phyloP scores from a whole-genome alignment of 2,797 vertebrate genomes.

The Microctenopoma stevenorrisi region DNA sequence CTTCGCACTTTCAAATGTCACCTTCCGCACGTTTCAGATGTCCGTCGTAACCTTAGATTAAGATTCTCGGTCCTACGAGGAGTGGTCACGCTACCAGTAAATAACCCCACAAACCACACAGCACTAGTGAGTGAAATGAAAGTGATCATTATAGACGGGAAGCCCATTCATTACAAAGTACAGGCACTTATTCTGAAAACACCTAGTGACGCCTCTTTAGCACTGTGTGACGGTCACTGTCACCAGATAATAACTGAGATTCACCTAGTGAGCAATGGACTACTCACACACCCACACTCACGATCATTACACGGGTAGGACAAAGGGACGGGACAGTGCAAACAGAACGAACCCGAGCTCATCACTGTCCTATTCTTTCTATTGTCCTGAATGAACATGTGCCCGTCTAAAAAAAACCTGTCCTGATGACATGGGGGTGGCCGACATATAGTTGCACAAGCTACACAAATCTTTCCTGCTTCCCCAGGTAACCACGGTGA shows the following conservation, averaged over 20 bases:
- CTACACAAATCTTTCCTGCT: conserved; percentile 9
- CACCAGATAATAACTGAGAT: conserved; percentile 20
- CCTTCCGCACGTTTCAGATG: too few relatives aligned
- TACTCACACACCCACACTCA: not conserved
- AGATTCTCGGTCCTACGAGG: conserved; percentile 45
- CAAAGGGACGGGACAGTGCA: conserved; percentile 22
- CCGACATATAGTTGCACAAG: conserved; percentile 28
- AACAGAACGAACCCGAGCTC: conserved; percentile 31
- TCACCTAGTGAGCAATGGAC: conserved; percentile 15
- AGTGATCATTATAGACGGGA: conserved; percentile 15
- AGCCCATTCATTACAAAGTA: conserved; percentile 30
- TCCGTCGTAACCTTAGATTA: not conserved
- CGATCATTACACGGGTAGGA: not conserved
- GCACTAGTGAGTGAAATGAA: not conserved
- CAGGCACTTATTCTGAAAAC: conserved; percentile 28
- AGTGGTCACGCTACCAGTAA: conserved; percentile 43
- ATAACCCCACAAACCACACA: conserved; percentile 22
- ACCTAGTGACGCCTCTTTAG: conserved; percentile 18
- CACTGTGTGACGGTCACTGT: not conserved
- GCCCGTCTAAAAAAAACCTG: not conserved
- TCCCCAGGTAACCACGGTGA: conserved; percentile 36
- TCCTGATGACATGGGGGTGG: not conserved
- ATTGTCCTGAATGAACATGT: conserved; percentile 14
- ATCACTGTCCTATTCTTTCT: not conserved
- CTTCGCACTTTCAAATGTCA: too few relatives aligned